Base-by-base conservation (phyloP, 2,888 invertebrate genomes). In the Campoletis raptor region DNA sequence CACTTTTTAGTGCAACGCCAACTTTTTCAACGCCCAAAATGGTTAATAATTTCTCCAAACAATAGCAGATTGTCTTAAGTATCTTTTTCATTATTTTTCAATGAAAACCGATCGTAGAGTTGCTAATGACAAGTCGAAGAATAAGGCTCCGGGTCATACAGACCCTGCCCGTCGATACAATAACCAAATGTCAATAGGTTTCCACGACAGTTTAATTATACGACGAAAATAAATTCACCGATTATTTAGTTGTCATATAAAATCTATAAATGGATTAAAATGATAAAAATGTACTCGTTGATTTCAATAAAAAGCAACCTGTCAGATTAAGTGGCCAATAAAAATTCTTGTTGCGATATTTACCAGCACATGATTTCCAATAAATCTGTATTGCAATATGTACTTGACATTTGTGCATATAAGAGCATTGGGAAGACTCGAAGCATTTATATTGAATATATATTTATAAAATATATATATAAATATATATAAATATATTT, bases 321-420 rank as follows among this genome's bases (percentile, higher is more conserved):
- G 30, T 61, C 30, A 30, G 6, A 61, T 61, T 7, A 66, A 81
- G 21, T 72, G 45, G 15, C 30, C 52, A 69, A 66, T 54, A 81
- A 77, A 66, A 45, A 70, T 12, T 81, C 15, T 74, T 40, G 8
- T 69, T 15, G 45, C 54, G 67, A 76, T 36, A 69, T 78, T 66
- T 76, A 37, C 42, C 69, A 45, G 70, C 76, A 84, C 21, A 30
- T 67, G 73, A 57, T 76, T 69, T 80, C 61, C 74, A 74, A 81
- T 81, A 36, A 69, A 30, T 45, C 40, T 79, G 66, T 66, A 52
- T 73, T 45, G 15, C 61, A 37, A 54, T 40, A 61, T n/a, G 30
- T 21, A 52, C 12, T 21, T 57, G 40, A 64, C 36, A 66, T 5
- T 18, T 12, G 18, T 6, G 52, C 10, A 42, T 12, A n/a, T 3